Evolutionary conservation across 2,797 vertebrate species (phyloP), one percentile per base, ranked within the genome.

Genomic region (Hozukius guyotensis): DNA sequence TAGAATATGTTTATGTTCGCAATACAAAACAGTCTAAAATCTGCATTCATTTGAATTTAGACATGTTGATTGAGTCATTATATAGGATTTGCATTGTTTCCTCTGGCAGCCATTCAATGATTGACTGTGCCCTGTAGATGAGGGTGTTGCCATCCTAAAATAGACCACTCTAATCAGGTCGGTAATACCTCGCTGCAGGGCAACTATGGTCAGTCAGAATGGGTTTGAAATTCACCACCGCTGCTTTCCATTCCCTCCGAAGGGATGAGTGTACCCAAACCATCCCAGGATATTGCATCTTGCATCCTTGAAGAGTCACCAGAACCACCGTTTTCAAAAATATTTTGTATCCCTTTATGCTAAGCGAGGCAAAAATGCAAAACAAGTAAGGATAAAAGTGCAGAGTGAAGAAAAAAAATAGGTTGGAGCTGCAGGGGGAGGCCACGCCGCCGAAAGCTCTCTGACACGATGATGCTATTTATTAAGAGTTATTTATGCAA

Each of bases 401-500:
- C 87, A 84, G 88, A 82, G 88, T 38, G 76, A 82, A 80, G 84
- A 25, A n/a, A 75, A 79, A 86, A 88, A 91, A 86, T 57, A 67
- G 82, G 84, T 70, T 81, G 87, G 68, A 88, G 85, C 87, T 87
- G 77, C 75, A 81, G 85, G 87, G 86, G 87, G 83, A 88, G 84
- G 86, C 83, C 81, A 80, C 67, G 80, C 77, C 87, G 88, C 89
- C 83, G 88, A 93, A 90, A 93, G 89, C 91, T 90, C 91, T 92
- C 85, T 92, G 89, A 91, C 85, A 93, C 87, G 88, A 91, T 92
- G 88, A 89, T 92, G 90, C 87, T 92, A 89, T 94, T 91, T 93
- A 93, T 93, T 93, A 94, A 92, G 86, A 92, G 88, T 89, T 93
- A 93, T 93, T 94, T 93, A 95, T 94, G 92, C 92, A 92, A 90